These are phyloP conservation scores for Scolopax mira DNA, from an alignment of 2,113 vertebrate species.

Conservation along the genomic window DNA sequence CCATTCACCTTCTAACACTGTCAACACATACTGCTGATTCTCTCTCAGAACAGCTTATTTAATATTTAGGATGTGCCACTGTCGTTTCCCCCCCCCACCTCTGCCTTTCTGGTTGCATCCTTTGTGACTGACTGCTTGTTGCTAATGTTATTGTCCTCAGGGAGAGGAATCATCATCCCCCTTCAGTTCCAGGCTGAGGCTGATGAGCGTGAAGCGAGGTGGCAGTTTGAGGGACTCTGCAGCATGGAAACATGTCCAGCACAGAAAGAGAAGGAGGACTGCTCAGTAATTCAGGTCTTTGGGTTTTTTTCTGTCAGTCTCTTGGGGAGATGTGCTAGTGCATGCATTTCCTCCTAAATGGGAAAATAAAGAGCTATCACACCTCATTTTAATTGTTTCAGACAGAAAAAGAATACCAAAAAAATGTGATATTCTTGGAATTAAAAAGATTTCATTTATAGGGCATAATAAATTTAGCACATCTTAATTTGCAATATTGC, in stretches of 20 bases:
- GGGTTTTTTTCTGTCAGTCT: not conserved
- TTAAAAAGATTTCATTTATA: not conserved
- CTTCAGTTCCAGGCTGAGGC: not conserved
- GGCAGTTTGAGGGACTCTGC: not conserved
- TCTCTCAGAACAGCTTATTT: not conserved
- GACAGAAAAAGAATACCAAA: not conserved
- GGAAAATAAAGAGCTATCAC: not conserved
- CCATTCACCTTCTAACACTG: not conserved
- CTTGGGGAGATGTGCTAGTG: not conserved
- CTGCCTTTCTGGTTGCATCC: not conserved
- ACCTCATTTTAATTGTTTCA: not conserved
- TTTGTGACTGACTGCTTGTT: conserved; percentile 34
- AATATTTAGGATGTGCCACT: conserved; percentile 9
- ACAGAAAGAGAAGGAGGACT: not conserved
- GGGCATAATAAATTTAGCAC: not conserved
- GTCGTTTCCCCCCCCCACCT: not conserved
- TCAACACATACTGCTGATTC: not conserved
- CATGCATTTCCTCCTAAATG: not conserved
- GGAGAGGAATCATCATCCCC: not conserved
- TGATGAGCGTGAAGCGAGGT: not conserved
- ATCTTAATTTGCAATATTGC: not conserved
- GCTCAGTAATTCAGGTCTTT: not conserved
- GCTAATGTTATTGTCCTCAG: conserved; percentile 17
- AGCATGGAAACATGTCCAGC: not conserved
- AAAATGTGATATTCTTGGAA: not conserved